Evolutionary conservation across 2,113 vertebrate genomes (phyloP), one percentile per base, ranked within the genome.

Genomic region (Antennarius striatus): DNA sequence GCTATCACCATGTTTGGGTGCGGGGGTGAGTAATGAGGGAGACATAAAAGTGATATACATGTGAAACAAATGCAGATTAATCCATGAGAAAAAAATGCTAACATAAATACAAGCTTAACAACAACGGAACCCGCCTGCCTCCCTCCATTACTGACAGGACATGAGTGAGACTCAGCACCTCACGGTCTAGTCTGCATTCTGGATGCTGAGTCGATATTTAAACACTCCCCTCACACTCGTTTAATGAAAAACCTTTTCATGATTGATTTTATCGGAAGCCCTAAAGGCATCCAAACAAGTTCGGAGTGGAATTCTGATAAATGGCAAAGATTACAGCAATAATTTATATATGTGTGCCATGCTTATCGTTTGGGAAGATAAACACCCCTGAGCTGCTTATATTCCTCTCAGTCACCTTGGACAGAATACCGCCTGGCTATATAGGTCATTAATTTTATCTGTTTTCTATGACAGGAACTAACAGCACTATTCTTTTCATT

Each of bases 391-490:
- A 45, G 15, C 60, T 40, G 16, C 16, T 39, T 5, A 16, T 48
- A 49, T 49, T 32, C 53, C 32, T 56, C 43, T 43, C 53, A 56
- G 47, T 58, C 55, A 73, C 62, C 62, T 72, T 64, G 54, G 40
- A 68, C 15, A 11, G 22, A 6, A 39, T 9, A 0, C 32, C 7
- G 6, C 45, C 9, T 54, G 49, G 28, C 67, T 69, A 1, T 28
- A 22, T 7, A n/a, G 48, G 28, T 43, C 50, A 51, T 72, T 58
- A 15, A 64, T 72, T 45, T 56, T 0, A 47, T 36, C 39, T 1
- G 45, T 16, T 40, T 29, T 56, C 10, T 51, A 2, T 22, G 29
- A 12, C 40, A 39, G 40, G 49, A 43, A n/a, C 5, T 4, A 56
- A 17, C 36, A n/a, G 53, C 45, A 5, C 12, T 39, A 46, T 46